These are phyloP conservation scores for Patella depressa DNA, from an alignment of 2,888 invertebrate species.

Conservation along the genomic window DNA sequence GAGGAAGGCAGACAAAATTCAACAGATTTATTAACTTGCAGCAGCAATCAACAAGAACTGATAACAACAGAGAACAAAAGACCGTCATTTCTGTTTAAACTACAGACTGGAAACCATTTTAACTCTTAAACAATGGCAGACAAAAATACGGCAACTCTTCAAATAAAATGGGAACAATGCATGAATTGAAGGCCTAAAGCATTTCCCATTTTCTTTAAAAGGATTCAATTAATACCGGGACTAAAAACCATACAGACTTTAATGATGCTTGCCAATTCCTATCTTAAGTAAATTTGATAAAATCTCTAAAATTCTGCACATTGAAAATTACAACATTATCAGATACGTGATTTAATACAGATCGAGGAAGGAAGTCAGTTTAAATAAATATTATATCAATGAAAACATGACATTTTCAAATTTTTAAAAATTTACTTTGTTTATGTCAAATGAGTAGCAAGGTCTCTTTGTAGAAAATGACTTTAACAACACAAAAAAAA, in stretches of 20 bases:
- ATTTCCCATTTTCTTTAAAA: neutral
- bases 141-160: constrained; percentile 7
- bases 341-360: no score
- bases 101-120: neutral
- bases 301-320: no score
- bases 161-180: constrained; percentile 1
- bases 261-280: neutral
- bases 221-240: neutral
- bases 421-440: no score
- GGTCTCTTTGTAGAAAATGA: no score
- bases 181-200: neutral
- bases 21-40: neutral
- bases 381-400: no score
- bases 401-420: no score
- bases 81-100: neutral
- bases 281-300: no score
- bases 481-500: no score
- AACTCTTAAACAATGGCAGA: neutral
- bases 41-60: neutral
- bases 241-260: neutral
- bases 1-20: neutral
- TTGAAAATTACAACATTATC: no score
- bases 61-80: no score
- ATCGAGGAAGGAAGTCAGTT: no score
- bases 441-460: no score